phyloP scores from a whole-genome alignment of 2,113 vertebrate species.

The Leptosomus discolor region DNA sequence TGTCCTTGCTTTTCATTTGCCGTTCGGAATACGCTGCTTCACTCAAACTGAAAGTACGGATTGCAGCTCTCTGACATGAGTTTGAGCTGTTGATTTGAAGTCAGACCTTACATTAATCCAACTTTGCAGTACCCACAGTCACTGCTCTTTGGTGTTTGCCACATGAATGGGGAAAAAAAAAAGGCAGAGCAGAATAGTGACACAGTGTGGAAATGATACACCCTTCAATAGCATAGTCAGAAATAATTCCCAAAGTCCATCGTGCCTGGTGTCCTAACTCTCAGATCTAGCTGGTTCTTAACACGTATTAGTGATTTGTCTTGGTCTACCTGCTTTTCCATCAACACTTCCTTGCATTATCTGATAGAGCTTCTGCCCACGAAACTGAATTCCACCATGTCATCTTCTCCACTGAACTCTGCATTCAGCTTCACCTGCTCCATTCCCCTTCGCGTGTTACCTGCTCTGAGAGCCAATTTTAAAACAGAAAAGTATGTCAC shows the following conservation, averaged over 20 bases:
- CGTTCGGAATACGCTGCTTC: not conserved
- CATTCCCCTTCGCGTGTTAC: conserved; percentile 76
- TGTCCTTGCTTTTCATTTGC: not conserved
- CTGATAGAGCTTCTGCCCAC: conserved; percentile 81
- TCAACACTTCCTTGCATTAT: conserved; percentile 76
- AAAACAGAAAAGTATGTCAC: not conserved
- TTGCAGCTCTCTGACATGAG: not conserved
- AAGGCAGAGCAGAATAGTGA: not conserved
- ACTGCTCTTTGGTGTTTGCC: not conserved
- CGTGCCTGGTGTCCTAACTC: not conserved
- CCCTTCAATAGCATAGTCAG: not conserved
- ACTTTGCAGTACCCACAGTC: not conserved
- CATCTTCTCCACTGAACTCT: conserved; percentile 61
- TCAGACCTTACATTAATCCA: not conserved
- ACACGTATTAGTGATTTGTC: not conserved
- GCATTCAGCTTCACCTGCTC: conserved; percentile 77
- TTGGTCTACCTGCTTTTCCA: conserved; percentile 71
- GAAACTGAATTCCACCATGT: conserved; percentile 78
- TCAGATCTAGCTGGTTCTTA: not conserved
- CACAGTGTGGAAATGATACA: not conserved
- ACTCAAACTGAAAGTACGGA: not conserved
- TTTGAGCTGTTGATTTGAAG: not conserved
- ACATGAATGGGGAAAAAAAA: not conserved
- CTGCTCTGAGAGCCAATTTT: conserved; percentile 78
- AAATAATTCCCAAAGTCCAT: not conserved